Conservation (phyloP, 2,113 vertebrate genomes). For the Phaetusa simplex region DNA sequence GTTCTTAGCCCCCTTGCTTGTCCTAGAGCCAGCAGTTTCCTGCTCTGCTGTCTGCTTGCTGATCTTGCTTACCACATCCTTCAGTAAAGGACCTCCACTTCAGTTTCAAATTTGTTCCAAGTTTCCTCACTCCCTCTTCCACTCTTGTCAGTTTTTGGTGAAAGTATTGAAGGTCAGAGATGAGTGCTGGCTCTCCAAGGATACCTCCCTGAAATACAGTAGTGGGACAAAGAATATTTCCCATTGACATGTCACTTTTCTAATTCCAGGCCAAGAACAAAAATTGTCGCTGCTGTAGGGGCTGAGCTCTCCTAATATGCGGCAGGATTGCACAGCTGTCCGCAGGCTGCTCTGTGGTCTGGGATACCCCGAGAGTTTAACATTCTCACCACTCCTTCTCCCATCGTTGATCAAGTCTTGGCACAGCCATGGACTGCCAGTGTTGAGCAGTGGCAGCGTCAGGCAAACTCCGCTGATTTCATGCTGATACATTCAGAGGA, state of each 20-base stretch:
- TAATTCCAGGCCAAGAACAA: background rate
- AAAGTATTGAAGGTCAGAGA: background rate
- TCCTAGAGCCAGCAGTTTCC: background rate
- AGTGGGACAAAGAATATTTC: background rate
- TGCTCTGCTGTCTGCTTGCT: background rate
- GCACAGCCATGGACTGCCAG: background rate
- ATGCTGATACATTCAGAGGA: background rate
- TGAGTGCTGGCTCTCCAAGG: background rate
- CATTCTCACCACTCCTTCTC: background rate
- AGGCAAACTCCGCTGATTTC: background rate
- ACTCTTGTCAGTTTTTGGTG: background rate
- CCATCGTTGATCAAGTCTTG: background rate
- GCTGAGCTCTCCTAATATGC: background rate
- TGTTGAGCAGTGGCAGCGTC: background rate
- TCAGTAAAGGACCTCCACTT: background rate
- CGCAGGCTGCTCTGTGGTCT: background rate
- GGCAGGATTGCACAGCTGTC: background rate
- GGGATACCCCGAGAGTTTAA: background rate
- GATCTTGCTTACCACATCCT: background rate
- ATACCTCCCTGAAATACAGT: background rate
- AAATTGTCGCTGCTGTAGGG: background rate
- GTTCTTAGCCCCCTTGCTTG: background rate
- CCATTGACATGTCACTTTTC: accelerated
- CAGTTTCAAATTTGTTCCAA: background rate
- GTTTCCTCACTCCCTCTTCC: background rate